Conservation (phyloP, 2,797 vertebrate species). For the Vespertilio murinus region DNA sequence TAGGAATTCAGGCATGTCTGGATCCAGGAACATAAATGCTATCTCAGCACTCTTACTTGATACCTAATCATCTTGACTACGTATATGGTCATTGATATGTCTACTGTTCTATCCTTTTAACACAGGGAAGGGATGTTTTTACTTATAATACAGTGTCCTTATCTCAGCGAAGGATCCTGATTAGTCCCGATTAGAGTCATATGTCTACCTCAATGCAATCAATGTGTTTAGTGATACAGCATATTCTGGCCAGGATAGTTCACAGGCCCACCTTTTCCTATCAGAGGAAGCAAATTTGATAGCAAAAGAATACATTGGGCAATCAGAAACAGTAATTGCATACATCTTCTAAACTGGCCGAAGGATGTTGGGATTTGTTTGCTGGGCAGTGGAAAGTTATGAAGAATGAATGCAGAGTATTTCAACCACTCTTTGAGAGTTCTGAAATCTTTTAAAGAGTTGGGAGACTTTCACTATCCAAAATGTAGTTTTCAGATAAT, state of each 20-base stretch:
- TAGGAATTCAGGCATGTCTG: conserved; percentile 9
- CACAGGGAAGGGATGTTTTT: not conserved
- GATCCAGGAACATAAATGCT: conserved; percentile 4
- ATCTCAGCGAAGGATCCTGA: not conserved
- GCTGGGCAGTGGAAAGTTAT: not conserved
- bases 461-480: not conserved
- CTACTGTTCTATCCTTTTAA: not conserved
- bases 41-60: not conserved
- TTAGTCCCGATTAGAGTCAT: not conserved
- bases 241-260: not conserved
- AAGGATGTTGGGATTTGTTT: not conserved
- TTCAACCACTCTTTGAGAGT: not conserved
- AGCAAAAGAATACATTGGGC: not conserved
- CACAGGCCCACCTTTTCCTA: not conserved
- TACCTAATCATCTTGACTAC: not conserved
- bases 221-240: not conserved
- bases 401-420: not conserved
- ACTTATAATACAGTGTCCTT: not conserved
- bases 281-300: not conserved
- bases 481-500: not conserved
- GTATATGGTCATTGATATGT: not conserved
- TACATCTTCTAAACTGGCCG: not conserved
- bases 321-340: not conserved
- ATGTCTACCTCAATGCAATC: not conserved
- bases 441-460: not conserved